Evolutionary conservation across 1,140 invertebrate species (phyloP), one percentile per base, ranked within the genome.

Genomic region (Hyles vespertilio): DNA sequence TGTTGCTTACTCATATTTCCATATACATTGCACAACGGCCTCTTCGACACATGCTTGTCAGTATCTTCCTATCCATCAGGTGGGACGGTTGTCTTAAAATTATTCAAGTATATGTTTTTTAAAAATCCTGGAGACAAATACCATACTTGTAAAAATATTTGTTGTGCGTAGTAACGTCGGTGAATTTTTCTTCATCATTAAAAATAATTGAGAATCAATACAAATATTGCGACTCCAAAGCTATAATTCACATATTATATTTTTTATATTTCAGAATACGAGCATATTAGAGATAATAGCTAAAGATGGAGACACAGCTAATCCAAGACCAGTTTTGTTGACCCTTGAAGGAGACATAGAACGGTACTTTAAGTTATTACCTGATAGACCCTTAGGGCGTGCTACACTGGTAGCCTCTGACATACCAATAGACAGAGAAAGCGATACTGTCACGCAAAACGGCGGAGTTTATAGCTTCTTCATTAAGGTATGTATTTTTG

Each of bases 401-500:
- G 89, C 91, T 0, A 90, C 89, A 0, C 71, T 96, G 8, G 78
- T 93, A 3, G 94, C 95, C 0, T 92, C 92, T 1, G 89, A 92
- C 44, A 86, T 90, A 1, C 92, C 93, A 0, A 87, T 96, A 8
- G 94, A 96, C 72, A 89, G 95, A 55, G 95, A 96, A 79, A 92
- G 95, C 81, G 90, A 93, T 0, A 86, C 87, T 2, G 93, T 96
- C 51, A 78, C 95, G 22, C 93, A 94, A 66, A 94, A 94, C 71
- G 95, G 95, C 1, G 95, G 95, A 0, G 93, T 96, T 48, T 96
- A 96, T 72, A 92, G 90, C 5, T 95, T 96, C 68, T 90, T 90
- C 59, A 89, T 96, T 1, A 92, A 91, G 81, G 92, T 92, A 83
- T 32, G 34, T 59, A 40, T 22, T 22, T 22, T 22, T 22, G 22